Conservation (phyloP, 2,797 vertebrate species). For the Tarsius wallacei region DNA sequence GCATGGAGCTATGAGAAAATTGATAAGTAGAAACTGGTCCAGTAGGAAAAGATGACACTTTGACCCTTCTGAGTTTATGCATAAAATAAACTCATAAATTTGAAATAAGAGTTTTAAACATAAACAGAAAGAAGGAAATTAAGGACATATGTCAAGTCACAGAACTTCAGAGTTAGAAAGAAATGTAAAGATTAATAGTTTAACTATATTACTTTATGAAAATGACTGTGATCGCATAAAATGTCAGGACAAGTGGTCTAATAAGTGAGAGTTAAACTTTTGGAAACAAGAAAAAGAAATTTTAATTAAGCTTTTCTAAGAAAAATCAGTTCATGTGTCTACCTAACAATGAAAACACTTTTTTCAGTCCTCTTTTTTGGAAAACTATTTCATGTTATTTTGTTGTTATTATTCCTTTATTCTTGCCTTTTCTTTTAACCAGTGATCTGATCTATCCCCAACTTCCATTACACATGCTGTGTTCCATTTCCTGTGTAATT, state of each 20-base stretch:
- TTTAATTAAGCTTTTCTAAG: not conserved
- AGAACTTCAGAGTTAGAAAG: constrained; percentile 26
- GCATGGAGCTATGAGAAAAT: not conserved
- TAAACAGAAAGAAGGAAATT: not conserved
- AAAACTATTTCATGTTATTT: not conserved
- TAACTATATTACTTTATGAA: constrained; percentile 14
- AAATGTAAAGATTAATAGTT: not conserved
- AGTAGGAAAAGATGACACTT: not conserved
- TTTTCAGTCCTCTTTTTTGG: not conserved
- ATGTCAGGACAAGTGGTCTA: not conserved
- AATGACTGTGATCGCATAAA: constrained; percentile 38
- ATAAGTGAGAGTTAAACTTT: not conserved
- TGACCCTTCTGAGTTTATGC: not conserved
- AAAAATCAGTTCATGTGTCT: not conserved
- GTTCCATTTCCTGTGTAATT: not conserved
- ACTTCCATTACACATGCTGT: not conserved
- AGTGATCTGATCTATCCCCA: not conserved
- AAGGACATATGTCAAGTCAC: not conserved
- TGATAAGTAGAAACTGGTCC: not conserved
- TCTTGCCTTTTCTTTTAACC: not conserved
- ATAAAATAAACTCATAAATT: not conserved
- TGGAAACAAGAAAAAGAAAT: not conserved
- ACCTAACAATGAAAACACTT: not conserved
- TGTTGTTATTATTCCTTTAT: not conserved
- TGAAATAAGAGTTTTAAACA: not conserved